Evolutionary conservation across 2,797 vertebrate genomes (phyloP).

Genomic region (Podarcis lilfordi): DNA sequence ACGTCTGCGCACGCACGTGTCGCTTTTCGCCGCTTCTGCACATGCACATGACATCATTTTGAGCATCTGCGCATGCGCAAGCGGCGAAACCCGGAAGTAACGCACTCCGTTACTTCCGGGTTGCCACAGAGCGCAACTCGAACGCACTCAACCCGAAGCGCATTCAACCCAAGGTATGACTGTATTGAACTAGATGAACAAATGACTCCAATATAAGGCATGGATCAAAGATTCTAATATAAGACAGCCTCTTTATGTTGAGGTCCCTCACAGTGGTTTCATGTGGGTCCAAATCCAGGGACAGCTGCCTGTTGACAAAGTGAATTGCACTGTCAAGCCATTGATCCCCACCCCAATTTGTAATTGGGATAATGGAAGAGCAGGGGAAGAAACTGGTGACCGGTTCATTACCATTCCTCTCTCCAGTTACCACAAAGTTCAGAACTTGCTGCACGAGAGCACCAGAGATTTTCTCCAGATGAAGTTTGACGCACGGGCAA

Average conservation of each 20-base stretch:
- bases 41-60: too few relatives aligned
- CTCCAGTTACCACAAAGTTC: slow-evolving; percentile 86
- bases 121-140: too few relatives aligned
- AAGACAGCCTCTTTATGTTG: too few relatives aligned
- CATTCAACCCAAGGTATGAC: too few relatives aligned
- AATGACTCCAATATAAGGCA: neutral
- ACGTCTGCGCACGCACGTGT: too few relatives aligned
- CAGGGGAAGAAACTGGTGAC: slow-evolving; percentile 5
- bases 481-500: slow-evolving; percentile 85
- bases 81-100: too few relatives aligned
- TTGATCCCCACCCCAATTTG: neutral
- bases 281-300: neutral
- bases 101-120: too few relatives aligned
- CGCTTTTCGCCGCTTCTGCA: too few relatives aligned
- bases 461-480: slow-evolving; percentile 92
- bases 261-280: neutral
- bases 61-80: too few relatives aligned
- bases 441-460: slow-evolving; percentile 91
- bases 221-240: neutral
- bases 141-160: too few relatives aligned
- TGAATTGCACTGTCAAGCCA: neutral
- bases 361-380: neutral
- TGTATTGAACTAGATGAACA: neutral
- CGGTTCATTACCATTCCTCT: slow-evolving; percentile 35
- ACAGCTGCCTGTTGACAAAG: neutral